Conservation (phyloP, 2,888 invertebrate species). For the Rhamnusium bicolor region DNA sequence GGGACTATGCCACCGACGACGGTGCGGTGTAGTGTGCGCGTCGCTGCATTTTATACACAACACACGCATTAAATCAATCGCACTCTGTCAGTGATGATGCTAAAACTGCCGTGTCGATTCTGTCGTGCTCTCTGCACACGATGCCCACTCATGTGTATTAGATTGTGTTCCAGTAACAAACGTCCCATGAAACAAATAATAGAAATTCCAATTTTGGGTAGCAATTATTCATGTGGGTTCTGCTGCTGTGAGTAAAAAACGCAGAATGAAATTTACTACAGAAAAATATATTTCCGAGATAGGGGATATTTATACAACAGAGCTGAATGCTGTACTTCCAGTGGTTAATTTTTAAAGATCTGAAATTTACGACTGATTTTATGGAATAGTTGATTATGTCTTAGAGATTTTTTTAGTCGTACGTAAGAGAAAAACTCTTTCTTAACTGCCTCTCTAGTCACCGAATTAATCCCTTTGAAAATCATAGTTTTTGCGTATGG, state of each 20-base stretch:
- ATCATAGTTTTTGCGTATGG: too few relatives aligned
- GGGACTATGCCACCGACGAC: constrained; percentile 30
- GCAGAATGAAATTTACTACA: constrained; percentile 27
- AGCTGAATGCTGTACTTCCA: not conserved
- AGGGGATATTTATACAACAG: constrained; percentile 15
- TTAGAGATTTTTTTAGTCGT: too few relatives aligned
- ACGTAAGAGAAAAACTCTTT: too few relatives aligned
- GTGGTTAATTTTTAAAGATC: not conserved
- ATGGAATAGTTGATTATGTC: too few relatives aligned
- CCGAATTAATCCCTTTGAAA: too few relatives aligned
- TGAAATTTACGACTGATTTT: too few relatives aligned
- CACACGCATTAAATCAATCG: constrained; percentile 47
- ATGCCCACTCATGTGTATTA: constrained; percentile 24
- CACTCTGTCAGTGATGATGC: constrained; percentile 23
- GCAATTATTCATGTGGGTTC: constrained; percentile 43
- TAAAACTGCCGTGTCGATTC: constrained; percentile 25
- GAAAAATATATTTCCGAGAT: constrained; percentile 36
- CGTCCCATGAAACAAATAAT: constrained; percentile 43
- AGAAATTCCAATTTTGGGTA: constrained; percentile 41
- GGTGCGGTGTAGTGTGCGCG: constrained; percentile 40
- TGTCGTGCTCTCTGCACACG: constrained; percentile 12
- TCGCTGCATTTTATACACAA: constrained; percentile 43
- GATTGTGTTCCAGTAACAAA: constrained; percentile 37
- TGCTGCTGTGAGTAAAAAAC: constrained; percentile 26
- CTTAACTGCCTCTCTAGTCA: too few relatives aligned